These are phyloP conservation scores for Smithornis capensis DNA, from an alignment of 2,113 vertebrate genomes.

Conservation along the genomic window DNA sequence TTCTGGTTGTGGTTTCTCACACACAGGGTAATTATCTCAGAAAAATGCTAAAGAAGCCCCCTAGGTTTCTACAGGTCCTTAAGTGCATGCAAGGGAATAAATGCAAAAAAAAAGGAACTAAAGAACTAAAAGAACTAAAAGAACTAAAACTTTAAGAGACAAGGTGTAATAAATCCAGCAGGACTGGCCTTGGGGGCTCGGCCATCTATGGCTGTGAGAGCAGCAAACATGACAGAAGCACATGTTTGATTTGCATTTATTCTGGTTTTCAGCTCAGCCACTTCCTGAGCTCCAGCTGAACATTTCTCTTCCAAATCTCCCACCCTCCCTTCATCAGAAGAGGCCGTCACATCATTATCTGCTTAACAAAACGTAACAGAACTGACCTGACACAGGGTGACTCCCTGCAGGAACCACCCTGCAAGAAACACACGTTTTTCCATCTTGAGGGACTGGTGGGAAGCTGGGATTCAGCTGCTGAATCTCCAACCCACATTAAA, in stretches of 20 bases:
- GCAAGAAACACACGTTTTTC: neutral
- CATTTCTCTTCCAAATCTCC: neutral
- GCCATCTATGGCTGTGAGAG: neutral
- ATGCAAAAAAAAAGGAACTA: neutral
- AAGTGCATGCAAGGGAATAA: neutral
- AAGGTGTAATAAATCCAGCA: neutral
- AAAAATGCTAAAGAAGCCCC: neutral
- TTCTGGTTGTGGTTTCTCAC: neutral
- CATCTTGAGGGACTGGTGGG: neutral
- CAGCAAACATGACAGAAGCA: neutral
- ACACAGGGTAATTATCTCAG: neutral
- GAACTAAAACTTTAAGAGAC: neutral
- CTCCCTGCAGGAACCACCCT: neutral
- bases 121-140: too few species aligned
- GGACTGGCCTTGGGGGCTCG: neutral
- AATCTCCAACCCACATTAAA: neutral
- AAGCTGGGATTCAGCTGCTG: neutral
- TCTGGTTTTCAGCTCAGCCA: neutral
- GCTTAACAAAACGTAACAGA: conserved; percentile 16
- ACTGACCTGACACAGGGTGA: neutral
- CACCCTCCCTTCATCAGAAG: neutral
- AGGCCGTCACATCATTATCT: neutral
- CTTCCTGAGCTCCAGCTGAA: neutral
- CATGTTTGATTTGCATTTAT: conserved; percentile 13
- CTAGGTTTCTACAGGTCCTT: neutral